phyloP scores from a whole-genome alignment of 2,888 invertebrate genomes.

The Tortricodes alternella region DNA sequence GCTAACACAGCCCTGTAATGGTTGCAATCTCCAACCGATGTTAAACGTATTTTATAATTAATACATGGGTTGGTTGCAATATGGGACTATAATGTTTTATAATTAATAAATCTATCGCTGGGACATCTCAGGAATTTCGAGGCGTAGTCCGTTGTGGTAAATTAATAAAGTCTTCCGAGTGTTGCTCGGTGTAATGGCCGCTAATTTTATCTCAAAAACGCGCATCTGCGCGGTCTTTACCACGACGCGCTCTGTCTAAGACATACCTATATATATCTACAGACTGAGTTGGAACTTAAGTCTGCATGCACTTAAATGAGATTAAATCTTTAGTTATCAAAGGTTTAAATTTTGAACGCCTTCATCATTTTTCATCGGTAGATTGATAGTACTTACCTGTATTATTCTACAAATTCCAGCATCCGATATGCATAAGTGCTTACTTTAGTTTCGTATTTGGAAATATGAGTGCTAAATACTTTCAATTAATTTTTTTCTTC shows the following conservation, averaged over 20 bases:
- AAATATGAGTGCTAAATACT: slow-evolving; percentile 44
- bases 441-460: slow-evolving; percentile 27
- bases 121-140: slow-evolving; percentile 66
- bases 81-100: slow-evolving; percentile 53
- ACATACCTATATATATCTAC: slow-evolving; percentile 1
- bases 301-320: slow-evolving; percentile 1
- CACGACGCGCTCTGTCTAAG: slow-evolving; percentile 18
- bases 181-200: slow-evolving; percentile 76
- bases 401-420: not conserved
- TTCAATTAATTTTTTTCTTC: slow-evolving; percentile 49
- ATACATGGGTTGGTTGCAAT: slow-evolving; percentile 26
- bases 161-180: slow-evolving; percentile 80
- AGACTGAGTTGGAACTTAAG: slow-evolving; percentile 20
- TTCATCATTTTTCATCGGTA: too few relatives aligned
- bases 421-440: not conserved
- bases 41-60: slow-evolving; percentile 32
- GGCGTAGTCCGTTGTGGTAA: slow-evolving; percentile 70
- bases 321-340: not conserved
- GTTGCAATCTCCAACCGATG: slow-evolving; percentile 25
- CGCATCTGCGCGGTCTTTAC: slow-evolving; percentile 51
- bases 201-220: slow-evolving; percentile 78
- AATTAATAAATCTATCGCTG: slow-evolving; percentile 76
- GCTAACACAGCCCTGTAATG: slow-evolving; percentile 22
- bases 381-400: too few relatives aligned
- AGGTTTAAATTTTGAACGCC: not conserved